Percentiles rank a stretch among this genome's conserved stretches.
Evolutionary conservation across 2,113 vertebrate genomes (phyloP).

Genomic region (Emydura subglobosa): DNA sequence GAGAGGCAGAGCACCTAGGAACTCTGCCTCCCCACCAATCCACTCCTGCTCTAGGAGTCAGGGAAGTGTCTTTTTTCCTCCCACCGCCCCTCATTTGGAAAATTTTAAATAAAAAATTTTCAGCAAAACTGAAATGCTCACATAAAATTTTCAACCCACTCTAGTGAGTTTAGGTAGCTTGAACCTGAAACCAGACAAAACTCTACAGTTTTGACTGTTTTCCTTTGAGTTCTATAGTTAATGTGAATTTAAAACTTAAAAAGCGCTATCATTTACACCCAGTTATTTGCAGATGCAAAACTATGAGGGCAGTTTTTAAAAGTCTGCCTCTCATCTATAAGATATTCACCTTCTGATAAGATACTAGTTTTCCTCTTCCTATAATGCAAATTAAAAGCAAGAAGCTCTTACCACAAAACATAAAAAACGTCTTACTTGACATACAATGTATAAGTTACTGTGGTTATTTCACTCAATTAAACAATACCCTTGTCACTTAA

Average conservation of each 20-base stretch:
- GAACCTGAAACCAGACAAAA: neutral
- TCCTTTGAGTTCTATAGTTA: neutral
- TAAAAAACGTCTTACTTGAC: neutral
- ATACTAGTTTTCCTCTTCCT: neutral
- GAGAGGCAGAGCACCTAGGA: neutral
- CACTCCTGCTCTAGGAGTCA: neutral
- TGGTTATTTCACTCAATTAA: neutral
- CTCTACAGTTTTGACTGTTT: neutral
- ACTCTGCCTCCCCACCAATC: neutral
- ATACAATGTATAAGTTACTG: neutral
- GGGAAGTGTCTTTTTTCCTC: neutral
- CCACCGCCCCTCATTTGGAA: neutral
- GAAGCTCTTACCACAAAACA: neutral
- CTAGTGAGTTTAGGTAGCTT: neutral
- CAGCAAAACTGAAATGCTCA: neutral
- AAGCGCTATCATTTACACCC: neutral
- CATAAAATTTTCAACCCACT: neutral
- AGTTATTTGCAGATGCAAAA: neutral
- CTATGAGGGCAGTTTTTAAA: too few relatives aligned
- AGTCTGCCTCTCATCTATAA: accelerated
- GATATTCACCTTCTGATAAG: neutral
- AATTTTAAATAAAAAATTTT: neutral
- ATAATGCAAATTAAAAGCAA: neutral
- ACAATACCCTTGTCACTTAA: neutral
- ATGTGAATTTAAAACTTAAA: accelerated